Conservation (phyloP, 2,888 invertebrate species). For the Tipula lateralis region DNA sequence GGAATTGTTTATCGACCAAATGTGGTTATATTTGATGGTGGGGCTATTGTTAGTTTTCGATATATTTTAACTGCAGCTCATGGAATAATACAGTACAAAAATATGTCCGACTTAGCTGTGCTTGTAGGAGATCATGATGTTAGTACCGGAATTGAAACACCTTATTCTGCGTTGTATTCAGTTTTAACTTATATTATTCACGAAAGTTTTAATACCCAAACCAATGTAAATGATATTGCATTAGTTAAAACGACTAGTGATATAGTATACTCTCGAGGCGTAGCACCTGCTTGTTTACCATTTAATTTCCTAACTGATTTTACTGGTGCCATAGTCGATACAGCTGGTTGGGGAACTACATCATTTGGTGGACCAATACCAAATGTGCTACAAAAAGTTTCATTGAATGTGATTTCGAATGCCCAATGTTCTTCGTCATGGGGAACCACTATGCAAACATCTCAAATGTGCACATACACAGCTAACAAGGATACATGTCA, state of each 20-base stretch:
- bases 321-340: constrained; percentile 35
- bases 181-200: constrained; percentile 49
- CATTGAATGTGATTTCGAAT: constrained; percentile 50
- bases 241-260: constrained; percentile 46
- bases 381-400: constrained; percentile 51
- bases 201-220: constrained; percentile 40
- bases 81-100: constrained; percentile 42
- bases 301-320: constrained; percentile 34
- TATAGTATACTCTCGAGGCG: constrained; percentile 51
- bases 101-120: constrained; percentile 42
- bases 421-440: constrained; percentile 46
- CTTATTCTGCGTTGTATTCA: constrained; percentile 46
- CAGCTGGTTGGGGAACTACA: constrained; percentile 56
- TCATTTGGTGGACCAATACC: constrained; percentile 53
- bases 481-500: constrained; percentile 53
- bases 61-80: constrained; percentile 54
- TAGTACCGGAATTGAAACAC: constrained; percentile 37
- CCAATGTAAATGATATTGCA: constrained; percentile 53
- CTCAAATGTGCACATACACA: constrained; percentile 51
- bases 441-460: constrained; percentile 39
- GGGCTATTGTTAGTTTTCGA: constrained; percentile 46
- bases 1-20: constrained; percentile 48
- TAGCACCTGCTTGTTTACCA: constrained; percentile 60
- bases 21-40: constrained; percentile 49
- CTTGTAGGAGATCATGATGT: constrained; percentile 54